Evolutionary conservation across 1,140 invertebrate species (phyloP).

Genomic region (Calosoma granatense): DNA sequence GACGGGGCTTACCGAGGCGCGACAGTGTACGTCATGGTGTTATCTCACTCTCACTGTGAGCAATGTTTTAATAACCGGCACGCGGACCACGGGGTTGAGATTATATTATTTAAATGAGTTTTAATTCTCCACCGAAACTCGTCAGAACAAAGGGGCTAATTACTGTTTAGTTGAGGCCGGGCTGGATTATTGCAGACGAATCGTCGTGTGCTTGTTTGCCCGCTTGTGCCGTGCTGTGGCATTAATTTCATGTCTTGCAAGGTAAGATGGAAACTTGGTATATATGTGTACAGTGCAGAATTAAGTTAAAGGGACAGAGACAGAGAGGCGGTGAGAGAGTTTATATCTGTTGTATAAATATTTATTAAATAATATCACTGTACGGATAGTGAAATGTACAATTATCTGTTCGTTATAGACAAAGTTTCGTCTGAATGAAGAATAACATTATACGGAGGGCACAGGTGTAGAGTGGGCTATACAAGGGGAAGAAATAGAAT

Average conservation of each 20-base stretch:
- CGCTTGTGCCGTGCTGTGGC: neutral
- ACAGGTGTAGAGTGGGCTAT: too few relatives aligned
- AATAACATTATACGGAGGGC: too few relatives aligned
- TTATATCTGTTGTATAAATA: too few relatives aligned
- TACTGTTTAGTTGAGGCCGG: constrained; percentile 15
- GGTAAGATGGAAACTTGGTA: too few relatives aligned
- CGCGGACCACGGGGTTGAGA: constrained; percentile 22
- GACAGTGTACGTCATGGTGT: constrained; percentile 15
- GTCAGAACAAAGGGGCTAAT: constrained; percentile 25
- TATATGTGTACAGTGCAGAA: too few relatives aligned
- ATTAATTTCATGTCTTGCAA: constrained; percentile 6
- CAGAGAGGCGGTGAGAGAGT: too few relatives aligned
- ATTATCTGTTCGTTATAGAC: too few relatives aligned
- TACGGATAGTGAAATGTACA: too few relatives aligned
- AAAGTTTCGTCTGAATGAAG: too few relatives aligned
- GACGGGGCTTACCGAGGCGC: constrained; percentile 26
- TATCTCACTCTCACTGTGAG: constrained; percentile 8
- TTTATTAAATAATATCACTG: too few relatives aligned
- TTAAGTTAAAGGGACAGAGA: too few relatives aligned
- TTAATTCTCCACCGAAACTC: constrained; percentile 25
- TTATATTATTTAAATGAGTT: constrained; percentile 32
- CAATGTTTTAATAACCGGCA: constrained; percentile 31
- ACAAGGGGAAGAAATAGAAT: too few relatives aligned
- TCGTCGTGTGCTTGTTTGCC: neutral
- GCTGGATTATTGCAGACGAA: constrained; percentile 17